phyloP scores from a whole-genome alignment of 2,113 vertebrate genomes.

The Prunella himalayana region DNA sequence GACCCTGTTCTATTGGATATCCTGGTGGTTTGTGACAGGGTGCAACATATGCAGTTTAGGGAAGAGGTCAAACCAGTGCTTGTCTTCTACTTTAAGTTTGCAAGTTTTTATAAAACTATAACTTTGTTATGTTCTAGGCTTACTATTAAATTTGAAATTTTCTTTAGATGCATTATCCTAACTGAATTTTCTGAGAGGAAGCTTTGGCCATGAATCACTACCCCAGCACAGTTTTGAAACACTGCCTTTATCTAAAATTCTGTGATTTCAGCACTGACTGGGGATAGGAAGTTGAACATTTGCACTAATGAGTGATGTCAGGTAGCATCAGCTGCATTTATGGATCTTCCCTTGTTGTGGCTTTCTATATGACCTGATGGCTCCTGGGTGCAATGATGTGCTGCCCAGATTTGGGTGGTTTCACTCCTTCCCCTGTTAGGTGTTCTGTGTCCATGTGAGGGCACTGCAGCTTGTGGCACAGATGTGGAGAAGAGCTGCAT shows the following conservation, averaged over 20 bases:
- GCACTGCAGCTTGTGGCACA: slow-evolving; percentile 52
- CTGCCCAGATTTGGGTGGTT: not conserved
- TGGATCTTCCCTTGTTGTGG: not conserved
- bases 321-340: not conserved
- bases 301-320: not conserved
- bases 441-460: slow-evolving; percentile 59
- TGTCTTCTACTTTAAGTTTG: not conserved
- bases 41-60: not conserved
- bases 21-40: not conserved
- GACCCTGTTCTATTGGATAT: not conserved
- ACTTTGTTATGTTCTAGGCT: not conserved
- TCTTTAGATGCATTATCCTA: not conserved
- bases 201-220: not conserved
- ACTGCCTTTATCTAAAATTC: not conserved
- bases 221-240: not conserved
- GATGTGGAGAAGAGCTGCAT: not conserved
- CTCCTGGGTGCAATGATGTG: not conserved
- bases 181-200: not conserved
- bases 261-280: not conserved
- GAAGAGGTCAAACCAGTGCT: not conserved
- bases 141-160: not conserved
- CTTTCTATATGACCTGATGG: not conserved
- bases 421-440: not conserved
- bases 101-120: not conserved
- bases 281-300: not conserved